Evolutionary conservation across 2,113 vertebrate genomes (phyloP).

Genomic region (Hassar affinis): DNA sequence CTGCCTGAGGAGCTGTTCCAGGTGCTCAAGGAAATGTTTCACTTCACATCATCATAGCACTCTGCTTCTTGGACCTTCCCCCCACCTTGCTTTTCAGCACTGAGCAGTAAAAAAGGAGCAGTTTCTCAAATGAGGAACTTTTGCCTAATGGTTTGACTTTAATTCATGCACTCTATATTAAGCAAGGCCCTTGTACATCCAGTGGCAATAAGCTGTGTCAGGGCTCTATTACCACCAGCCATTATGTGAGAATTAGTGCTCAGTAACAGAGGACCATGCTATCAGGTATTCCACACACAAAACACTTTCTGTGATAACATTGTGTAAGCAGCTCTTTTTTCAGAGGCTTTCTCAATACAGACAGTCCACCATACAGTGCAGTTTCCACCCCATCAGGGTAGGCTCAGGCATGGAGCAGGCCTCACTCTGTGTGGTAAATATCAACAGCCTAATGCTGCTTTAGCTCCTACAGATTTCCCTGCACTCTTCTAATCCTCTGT

Average conservation of each 20-base stretch:
- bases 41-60: conserved; percentile 54
- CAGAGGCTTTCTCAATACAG: conserved; percentile 37
- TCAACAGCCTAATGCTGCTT: conserved; percentile 37
- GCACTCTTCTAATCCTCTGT: conserved; percentile 63
- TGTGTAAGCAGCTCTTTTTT: background rate
- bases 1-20: background rate
- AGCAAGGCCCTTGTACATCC: conserved; percentile 46
- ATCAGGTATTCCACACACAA: conserved; percentile 21
- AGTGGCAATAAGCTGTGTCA: conserved; percentile 41
- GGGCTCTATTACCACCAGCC: conserved; percentile 55
- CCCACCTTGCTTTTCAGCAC: background rate
- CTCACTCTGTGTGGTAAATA: conserved; percentile 33
- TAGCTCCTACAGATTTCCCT: conserved; percentile 55
- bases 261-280: conserved; percentile 42
- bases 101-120: conserved; percentile 29
- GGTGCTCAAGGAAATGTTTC: conserved; percentile 51
- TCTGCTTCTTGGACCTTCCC: conserved; percentile 2
- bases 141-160: conserved; percentile 37
- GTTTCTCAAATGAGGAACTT: conserved; percentile 43
- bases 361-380: conserved; percentile 54
- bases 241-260: conserved; percentile 64
- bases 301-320: conserved; percentile 32
- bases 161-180: conserved; percentile 54
- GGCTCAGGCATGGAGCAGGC: conserved; percentile 16
- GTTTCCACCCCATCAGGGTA: conserved; percentile 55